Evolutionary conservation across 2,888 invertebrate genomes (phyloP).

Genomic region (Polylopha cassiicola): DNA sequence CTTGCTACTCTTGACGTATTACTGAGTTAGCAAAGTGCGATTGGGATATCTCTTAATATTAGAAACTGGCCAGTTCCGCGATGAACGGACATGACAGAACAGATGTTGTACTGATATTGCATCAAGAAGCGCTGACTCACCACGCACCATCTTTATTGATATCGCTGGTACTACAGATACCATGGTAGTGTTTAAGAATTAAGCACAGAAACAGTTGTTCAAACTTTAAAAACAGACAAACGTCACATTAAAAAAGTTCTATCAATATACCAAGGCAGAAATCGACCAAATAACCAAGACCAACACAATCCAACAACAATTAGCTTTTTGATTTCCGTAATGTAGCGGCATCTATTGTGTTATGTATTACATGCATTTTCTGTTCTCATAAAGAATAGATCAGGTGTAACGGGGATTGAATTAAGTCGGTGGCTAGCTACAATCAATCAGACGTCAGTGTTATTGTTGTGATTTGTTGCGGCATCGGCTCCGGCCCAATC

Average conservation of each 20-base stretch:
- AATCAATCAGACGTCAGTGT: constrained; percentile 65
- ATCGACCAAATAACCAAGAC: too few relatives aligned
- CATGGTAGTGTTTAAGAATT: too few relatives aligned
- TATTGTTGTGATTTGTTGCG: constrained; percentile 71
- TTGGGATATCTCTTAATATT: constrained; percentile 21
- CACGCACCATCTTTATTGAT: neutral
- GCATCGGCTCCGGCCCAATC: constrained; percentile 40
- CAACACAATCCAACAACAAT: too few relatives aligned
- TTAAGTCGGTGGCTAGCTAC: constrained; percentile 49
- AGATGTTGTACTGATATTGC: constrained; percentile 12
- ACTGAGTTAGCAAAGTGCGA: constrained; percentile 29
- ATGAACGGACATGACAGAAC: too few relatives aligned
- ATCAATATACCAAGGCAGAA: neutral
- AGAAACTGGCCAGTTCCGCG: too few relatives aligned
- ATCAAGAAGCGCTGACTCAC: neutral
- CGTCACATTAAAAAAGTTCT: too few relatives aligned
- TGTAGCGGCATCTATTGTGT: constrained; percentile 16
- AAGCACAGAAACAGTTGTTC: neutral
- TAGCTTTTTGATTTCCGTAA: constrained; percentile 21
- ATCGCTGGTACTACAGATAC: too few relatives aligned
- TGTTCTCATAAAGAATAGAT: constrained; percentile 43
- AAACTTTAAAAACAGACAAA: neutral
- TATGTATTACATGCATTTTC: constrained; percentile 18
- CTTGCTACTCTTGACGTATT: constrained; percentile 33
- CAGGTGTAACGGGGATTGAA: constrained; percentile 53